Percentiles rank a stretch among this genome's conserved stretches.
Conservation (phyloP, 2,888 invertebrate species). For the Ctenicera cuprea region DNA sequence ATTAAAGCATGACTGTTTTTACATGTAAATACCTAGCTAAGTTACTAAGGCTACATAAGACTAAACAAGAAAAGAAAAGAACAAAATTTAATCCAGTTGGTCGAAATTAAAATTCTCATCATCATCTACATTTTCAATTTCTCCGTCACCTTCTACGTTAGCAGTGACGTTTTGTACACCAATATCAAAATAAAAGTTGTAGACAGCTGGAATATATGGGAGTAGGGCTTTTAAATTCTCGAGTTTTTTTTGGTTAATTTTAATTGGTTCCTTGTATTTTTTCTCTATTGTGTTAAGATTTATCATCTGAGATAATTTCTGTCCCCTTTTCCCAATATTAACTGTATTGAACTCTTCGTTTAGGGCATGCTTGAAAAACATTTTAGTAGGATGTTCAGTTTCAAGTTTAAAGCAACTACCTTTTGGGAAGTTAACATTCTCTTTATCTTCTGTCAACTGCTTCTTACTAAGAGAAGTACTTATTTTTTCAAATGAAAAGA, state of each 20-base stretch:
- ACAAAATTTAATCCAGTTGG: no score
- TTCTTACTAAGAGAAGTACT: not conserved
- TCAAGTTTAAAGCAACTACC: constrained; percentile 25
- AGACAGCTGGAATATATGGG: no score
- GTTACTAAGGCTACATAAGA: no score
- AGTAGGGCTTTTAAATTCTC: no score
- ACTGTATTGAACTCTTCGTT: constrained; percentile 36
- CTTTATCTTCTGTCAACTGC: not conserved
- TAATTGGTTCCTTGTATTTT: no score
- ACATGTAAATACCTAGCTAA: no score
- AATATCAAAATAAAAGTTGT: constrained; percentile 10
- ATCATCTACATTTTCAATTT: constrained; percentile 6
- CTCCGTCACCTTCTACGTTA: not conserved
- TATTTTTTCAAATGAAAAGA: not conserved
- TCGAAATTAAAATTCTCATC: no score
- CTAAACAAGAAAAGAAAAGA: no score
- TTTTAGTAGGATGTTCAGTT: constrained; percentile 4
- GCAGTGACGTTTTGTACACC: constrained; percentile 1
- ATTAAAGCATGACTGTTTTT: no score
- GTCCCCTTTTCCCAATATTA: constrained; percentile 34
- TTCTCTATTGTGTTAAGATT: no score
- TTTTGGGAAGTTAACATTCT: constrained; percentile 19
- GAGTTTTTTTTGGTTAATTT: no score
- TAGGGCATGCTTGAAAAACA: constrained; percentile 21
- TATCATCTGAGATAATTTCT: no score